Conservation (phyloP, 2,797 vertebrate genomes). For the Chloroceryle amazona region DNA sequence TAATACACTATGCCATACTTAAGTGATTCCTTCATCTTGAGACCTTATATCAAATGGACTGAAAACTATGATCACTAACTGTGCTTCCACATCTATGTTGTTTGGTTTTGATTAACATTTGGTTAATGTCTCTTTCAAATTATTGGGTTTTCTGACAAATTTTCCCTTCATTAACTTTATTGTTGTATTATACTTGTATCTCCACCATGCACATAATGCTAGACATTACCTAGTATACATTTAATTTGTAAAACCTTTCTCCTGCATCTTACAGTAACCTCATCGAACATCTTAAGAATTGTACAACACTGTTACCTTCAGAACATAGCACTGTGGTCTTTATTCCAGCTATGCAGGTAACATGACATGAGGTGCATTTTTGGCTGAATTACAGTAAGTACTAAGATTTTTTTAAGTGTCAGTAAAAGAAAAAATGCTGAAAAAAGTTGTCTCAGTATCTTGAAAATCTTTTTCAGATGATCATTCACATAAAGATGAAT, state of each 20-base stretch:
- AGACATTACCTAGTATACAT: not conserved
- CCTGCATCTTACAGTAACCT: not conserved
- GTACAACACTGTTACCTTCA: not conserved
- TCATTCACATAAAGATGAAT: not conserved
- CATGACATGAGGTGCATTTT: not conserved
- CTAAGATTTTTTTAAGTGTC: not conserved
- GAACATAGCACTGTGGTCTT: not conserved
- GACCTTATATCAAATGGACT: not conserved
- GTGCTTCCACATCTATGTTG: not conserved
- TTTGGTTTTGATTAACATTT: not conserved
- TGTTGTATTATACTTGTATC: conserved; percentile 23
- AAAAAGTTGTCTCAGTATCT: not conserved
- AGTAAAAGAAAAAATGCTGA: not conserved
- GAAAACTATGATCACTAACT: not conserved
- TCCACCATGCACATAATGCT: not conserved
- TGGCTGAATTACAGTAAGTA: not conserved
- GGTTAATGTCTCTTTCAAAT: conserved; percentile 12
- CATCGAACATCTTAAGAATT: not conserved
- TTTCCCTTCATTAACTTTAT: conserved; percentile 22
- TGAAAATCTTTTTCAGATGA: not conserved
- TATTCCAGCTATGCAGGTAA: not conserved
- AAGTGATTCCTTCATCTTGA: not conserved
- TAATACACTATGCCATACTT: not conserved
- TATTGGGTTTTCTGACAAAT: not conserved
- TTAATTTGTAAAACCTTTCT: not conserved